Evolutionary conservation across 2,113 vertebrate genomes (phyloP).

Genomic region (Thryonomys swinderianus): DNA sequence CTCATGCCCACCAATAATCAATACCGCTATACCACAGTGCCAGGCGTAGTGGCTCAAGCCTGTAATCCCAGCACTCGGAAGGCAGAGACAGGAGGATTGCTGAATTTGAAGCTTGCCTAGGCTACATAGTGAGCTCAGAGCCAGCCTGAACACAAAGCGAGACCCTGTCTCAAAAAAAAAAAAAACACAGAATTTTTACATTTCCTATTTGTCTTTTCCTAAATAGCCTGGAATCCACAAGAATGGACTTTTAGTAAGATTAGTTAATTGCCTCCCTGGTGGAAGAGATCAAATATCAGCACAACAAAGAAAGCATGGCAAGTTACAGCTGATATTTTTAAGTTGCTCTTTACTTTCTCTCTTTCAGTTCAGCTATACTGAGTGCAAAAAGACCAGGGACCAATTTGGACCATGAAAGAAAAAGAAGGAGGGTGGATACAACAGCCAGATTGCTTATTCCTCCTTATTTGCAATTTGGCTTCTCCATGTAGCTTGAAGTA

Average conservation of each 20-base stretch:
- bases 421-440: not conserved
- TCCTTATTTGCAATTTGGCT: not conserved
- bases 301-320: not conserved
- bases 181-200: not conserved
- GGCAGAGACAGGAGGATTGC: no score
- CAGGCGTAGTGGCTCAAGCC: no score
- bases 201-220: constrained; percentile 43
- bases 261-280: not conserved
- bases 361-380: not conserved
- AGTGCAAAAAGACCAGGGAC: not conserved
- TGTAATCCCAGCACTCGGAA: no score
- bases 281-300: not conserved
- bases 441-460: not conserved
- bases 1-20: no score
- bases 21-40: no score
- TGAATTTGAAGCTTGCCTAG: no score
- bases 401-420: not conserved
- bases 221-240: not conserved
- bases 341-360: not conserved
- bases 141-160: no score
- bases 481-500: not conserved
- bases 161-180: no score
- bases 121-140: no score
- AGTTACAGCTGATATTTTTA: not conserved
- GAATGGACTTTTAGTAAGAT: not conserved